A percentile compares a stretch with the other conserved stretches of the same genome.
Conservation (phyloP, 1,140 invertebrate species). For the Drosophila arizonae region DNA sequence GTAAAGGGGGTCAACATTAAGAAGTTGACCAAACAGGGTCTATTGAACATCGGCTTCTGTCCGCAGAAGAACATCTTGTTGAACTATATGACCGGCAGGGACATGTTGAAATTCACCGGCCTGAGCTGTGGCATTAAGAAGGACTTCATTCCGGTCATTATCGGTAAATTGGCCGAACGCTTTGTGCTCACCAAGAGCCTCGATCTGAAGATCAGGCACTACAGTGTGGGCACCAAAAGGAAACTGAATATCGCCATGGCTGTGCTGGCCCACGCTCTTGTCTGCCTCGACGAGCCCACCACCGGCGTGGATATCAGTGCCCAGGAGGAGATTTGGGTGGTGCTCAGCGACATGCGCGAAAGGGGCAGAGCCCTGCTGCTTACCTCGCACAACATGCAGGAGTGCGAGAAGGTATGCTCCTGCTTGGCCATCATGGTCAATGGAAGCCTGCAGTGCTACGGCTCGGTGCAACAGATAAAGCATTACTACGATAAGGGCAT, state of each 20-base stretch:
- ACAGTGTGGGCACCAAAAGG: constrained; percentile 92
- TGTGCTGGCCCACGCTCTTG: constrained; percentile 88
- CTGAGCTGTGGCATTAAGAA: constrained; percentile 34
- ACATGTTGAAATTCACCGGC: constrained; percentile 45
- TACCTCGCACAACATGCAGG: constrained; percentile 88
- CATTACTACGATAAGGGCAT: constrained; percentile 82
- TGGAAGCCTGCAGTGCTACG: constrained; percentile 85
- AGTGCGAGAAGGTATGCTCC: constrained; percentile 90
- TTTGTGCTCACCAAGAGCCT: constrained; percentile 29
- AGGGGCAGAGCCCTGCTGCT: constrained; percentile 75
- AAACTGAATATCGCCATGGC: constrained; percentile 94
- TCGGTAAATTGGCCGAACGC: constrained; percentile 16
- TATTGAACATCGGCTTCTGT: constrained; percentile 88
- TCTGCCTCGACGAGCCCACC: constrained; percentile 95
- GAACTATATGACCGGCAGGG: constrained; percentile 53
- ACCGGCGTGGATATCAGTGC: constrained; percentile 96
- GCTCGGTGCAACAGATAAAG: constrained; percentile 79
- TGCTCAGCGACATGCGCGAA: constrained; percentile 59
- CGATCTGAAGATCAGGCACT: constrained; percentile 67
- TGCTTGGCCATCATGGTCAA: constrained; percentile 91
- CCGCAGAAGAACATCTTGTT: constrained; percentile 91
- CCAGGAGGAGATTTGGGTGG: constrained; percentile 94
- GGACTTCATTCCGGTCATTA: background rate
- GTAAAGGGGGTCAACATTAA: constrained; percentile 5
- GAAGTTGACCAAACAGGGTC: no score